Percentiles rank a stretch among this genome's conserved stretches.
phyloP scores from a whole-genome alignment of 2,888 invertebrate species.

The Glomeris marginata region DNA sequence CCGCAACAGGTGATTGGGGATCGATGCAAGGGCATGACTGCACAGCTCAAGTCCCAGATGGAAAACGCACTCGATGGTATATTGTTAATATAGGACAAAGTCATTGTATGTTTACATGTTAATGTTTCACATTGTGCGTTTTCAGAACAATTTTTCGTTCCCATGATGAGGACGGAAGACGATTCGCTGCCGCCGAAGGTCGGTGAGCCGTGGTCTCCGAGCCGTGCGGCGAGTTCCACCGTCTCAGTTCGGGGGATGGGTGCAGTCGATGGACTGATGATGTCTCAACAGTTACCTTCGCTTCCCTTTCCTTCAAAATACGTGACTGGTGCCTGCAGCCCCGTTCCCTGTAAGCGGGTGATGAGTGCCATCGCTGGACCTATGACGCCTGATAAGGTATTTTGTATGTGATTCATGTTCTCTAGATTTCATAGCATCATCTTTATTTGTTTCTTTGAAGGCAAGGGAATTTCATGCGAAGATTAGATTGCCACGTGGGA shows the following conservation, averaged over 20 bases:
- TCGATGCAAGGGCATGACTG: background rate
- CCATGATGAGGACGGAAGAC: conserved; percentile 64
- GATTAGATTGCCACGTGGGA: conserved; percentile 2
- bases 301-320: conserved; percentile 4
- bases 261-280: too few species aligned
- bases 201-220: conserved; percentile 60
- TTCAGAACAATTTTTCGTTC: conserved; percentile 67
- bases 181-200: conserved; percentile 56
- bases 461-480: too few species aligned
- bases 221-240: background rate
- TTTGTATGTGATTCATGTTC: background rate
- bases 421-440: background rate
- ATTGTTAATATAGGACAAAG: background rate
- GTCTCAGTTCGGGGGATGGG: conserved; percentile 12
- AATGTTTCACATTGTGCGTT: too few species aligned
- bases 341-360: conserved; percentile 20
- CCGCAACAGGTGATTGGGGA: conserved; percentile 53
- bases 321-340: conserved; percentile 3
- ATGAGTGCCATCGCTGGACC: conserved; percentile 74
- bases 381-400: conserved; percentile 45
- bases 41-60: conserved; percentile 37
- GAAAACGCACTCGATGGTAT: conserved; percentile 40
- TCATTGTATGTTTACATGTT: background rate
- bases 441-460: too few species aligned
- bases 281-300: conserved; percentile 1